Conservation (phyloP, 2,797 vertebrate species). For the Luscinia luscinia region DNA sequence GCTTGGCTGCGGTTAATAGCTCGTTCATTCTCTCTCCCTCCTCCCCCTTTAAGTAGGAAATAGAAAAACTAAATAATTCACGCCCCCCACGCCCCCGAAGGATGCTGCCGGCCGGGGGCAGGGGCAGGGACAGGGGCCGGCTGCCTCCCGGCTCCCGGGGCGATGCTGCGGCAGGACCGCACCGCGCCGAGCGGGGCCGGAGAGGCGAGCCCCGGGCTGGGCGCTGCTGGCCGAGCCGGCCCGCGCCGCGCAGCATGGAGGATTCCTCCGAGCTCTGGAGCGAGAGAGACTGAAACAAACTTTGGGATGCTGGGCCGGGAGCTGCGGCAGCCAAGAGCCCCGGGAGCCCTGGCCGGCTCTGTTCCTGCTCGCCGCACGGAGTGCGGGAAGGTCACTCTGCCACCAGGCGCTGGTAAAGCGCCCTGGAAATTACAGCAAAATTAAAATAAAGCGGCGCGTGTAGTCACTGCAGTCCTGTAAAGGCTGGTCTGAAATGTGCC, state of each 20-base stretch:
- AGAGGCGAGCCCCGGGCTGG: neutral
- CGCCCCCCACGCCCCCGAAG: neutral
- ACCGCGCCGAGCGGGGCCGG: neutral
- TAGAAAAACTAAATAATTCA: neutral
- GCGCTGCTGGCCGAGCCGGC: neutral
- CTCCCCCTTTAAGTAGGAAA: neutral
- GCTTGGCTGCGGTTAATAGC: slow-evolving; percentile 39
- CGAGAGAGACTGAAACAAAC: neutral
- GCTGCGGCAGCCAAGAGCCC: neutral
- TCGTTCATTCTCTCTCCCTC: neutral
- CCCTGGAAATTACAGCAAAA: neutral
- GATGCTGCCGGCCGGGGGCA: neutral
- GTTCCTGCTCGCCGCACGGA: neutral
- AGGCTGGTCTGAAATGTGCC: neutral
- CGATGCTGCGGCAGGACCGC: neutral
- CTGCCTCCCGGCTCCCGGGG: neutral
- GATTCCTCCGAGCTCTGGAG: neutral
- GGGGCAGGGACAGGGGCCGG: neutral
- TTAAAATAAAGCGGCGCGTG: neutral
- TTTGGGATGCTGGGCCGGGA: neutral
- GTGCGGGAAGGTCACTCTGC: neutral
- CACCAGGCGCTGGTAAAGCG: neutral
- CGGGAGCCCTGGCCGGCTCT: neutral
- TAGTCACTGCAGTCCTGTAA: neutral
- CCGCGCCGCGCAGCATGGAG: neutral